Evolutionary conservation across 2,888 invertebrate genomes (phyloP), one percentile per base, ranked within the genome.

Genomic region (Elmis aenea): DNA sequence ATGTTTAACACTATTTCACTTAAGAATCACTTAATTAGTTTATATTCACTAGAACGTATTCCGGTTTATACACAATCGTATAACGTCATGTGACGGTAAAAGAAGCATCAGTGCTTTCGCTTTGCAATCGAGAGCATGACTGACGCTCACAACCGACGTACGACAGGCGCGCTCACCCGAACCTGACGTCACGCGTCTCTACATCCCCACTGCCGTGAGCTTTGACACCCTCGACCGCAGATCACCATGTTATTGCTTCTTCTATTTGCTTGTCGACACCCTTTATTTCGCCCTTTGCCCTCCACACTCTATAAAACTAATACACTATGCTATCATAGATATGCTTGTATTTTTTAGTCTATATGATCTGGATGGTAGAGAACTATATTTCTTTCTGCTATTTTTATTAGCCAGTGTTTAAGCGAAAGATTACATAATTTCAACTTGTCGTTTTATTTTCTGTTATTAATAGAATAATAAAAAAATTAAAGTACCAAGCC

Each of bases 181-280:
- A 46, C 37, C 52, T 64, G 66, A 65, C 66, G 66, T 66, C 63
- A 66, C 58, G 54, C 55, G 55, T 56, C 55, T 46, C 52, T 58
- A 54, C 57, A 55, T 61, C 62, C 60, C 64, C 61, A 54, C 64
- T 51, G 50, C 53, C 40, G 53, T 56, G 54, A 60, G 59, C 59
- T 68, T 65, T 66, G 65, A 63, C 66, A 66, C 66, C 62, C 63
- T 60, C 59, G 60, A 62, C 64, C 64, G 57, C 65, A 62, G 65
- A 66, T 66, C 64, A 61, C 59, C 61, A 53, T 64, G 66, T 65
- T 66, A 66, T 64, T 65, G 63, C 66, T 62, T 64, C 63, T 62
- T 62, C 65, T 65, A 59, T 62, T 62, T 60, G 60, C 62, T 60
- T 62, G 64, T 63, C 64, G 62, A 57, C 66, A 62, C 64, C 62